Evolutionary conservation across 2,888 invertebrate species (phyloP).

Genomic region (Pilophorus perplexus): DNA sequence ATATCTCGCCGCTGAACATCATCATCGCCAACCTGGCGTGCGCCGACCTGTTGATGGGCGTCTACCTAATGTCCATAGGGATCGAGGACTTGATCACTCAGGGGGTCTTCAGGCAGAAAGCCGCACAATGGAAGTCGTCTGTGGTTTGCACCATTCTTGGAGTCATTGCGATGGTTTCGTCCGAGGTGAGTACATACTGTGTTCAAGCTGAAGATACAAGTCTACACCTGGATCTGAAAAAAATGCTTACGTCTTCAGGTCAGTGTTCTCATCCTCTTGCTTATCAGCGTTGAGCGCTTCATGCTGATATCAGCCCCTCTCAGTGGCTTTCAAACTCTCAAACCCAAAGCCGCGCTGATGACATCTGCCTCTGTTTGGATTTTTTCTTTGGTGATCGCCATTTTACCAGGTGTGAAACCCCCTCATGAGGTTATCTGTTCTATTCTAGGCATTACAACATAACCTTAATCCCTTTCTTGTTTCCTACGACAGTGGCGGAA

Average conservation of each 20-base stretch:
- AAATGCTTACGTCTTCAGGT: too few relatives aligned
- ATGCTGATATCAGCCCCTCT: slow-evolving; percentile 63
- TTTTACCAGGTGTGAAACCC: slow-evolving; percentile 59
- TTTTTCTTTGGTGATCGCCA: slow-evolving; percentile 59
- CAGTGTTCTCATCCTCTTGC: slow-evolving; percentile 65
- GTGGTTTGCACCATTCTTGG: slow-evolving; percentile 64
- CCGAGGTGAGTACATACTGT: slow-evolving; percentile 58
- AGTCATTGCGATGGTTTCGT: slow-evolving; percentile 64
- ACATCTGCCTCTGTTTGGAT: slow-evolving; percentile 61
- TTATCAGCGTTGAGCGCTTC: slow-evolving; percentile 69
- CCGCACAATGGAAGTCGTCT: slow-evolving; percentile 64
- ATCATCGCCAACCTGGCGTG: slow-evolving; percentile 65
- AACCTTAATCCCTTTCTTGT: too few relatives aligned
- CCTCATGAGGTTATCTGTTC: too few relatives aligned
- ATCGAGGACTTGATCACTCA: slow-evolving; percentile 61
- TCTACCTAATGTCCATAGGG: slow-evolving; percentile 64
- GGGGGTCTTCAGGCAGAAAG: slow-evolving; percentile 59
- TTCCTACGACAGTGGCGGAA: slow-evolving; percentile 11
- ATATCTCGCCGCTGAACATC: slow-evolving; percentile 55
- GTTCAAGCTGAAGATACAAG: too few relatives aligned
- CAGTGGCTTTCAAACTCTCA: slow-evolving; percentile 58
- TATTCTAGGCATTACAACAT: too few relatives aligned
- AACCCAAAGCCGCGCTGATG: slow-evolving; percentile 57
- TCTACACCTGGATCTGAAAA: neutral
- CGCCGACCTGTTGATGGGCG: slow-evolving; percentile 68